These are phyloP conservation scores for Octonoba sinensis DNA, from an alignment of 2,888 invertebrate species.

Conservation along the genomic window DNA sequence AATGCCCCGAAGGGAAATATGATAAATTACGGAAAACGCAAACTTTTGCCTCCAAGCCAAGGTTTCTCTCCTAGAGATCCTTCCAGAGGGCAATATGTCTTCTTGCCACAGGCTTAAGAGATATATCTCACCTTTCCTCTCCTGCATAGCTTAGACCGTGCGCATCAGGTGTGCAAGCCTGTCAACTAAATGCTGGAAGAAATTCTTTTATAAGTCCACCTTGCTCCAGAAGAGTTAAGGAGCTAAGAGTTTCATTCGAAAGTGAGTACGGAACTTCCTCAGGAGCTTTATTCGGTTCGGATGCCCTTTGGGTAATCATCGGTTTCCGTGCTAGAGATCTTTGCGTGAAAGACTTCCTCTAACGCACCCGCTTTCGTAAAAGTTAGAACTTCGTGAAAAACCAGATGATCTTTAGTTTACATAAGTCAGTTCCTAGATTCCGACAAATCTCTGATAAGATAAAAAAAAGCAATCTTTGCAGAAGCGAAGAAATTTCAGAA, in stretches of 20 bases:
- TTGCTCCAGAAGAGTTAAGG: conserved; percentile 23
- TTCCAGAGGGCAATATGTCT: conserved; percentile 37
- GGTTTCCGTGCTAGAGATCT: conserved; percentile 15
- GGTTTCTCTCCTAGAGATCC: conserved; percentile 30
- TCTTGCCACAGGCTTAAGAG: conserved; percentile 26
- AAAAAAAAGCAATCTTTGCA: too few relatives aligned
- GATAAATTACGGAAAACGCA: conserved; percentile 63
- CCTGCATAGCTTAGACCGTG: neutral
- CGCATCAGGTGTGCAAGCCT: conserved; percentile 28
- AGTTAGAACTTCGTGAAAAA: too few relatives aligned
- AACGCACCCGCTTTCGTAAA: too few relatives aligned
- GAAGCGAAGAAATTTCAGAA: too few relatives aligned
- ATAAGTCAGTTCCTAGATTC: too few relatives aligned
- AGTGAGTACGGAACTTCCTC: neutral
- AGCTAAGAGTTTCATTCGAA: neutral
- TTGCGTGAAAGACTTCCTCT: conserved; percentile 9
- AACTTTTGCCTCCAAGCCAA: conserved; percentile 46
- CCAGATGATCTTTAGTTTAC: too few relatives aligned
- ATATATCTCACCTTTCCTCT: conserved; percentile 34
- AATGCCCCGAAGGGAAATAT: conserved; percentile 50
- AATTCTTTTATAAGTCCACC: conserved; percentile 11
- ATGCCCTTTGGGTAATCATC: conserved; percentile 38
- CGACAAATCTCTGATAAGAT: too few relatives aligned
- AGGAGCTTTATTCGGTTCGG: neutral
- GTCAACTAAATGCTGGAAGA: conserved; percentile 22